Evolutionary conservation across 2,888 invertebrate genomes (phyloP).

Genomic region (Noctuana brunneofusca): DNA sequence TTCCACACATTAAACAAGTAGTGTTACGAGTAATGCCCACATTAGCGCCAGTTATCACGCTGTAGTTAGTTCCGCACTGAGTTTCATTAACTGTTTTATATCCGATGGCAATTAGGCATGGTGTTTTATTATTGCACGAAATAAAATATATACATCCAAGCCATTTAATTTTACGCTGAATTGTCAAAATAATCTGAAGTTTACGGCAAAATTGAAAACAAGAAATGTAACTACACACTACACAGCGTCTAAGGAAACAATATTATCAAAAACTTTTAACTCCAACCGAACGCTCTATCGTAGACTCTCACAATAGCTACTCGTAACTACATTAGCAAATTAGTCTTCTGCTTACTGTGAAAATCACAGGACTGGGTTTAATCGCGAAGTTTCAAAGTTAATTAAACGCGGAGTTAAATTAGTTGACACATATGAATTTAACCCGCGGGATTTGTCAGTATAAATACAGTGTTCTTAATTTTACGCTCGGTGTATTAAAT

Average conservation of each 20-base stretch:
- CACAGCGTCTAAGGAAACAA: background rate
- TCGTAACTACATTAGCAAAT: conserved; percentile 2
- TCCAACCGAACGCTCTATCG: background rate
- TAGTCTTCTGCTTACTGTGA: background rate
- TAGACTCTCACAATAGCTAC: background rate
- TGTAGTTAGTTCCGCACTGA: background rate
- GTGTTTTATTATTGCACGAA: background rate
- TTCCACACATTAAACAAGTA: conserved; percentile 15
- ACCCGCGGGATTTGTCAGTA: conserved; percentile 10
- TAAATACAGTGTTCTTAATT: conserved; percentile 5
- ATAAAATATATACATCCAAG: too few relatives aligned
- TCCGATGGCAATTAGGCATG: background rate
- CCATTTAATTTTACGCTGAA: background rate
- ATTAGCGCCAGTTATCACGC: background rate
- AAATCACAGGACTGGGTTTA: conserved; percentile 7
- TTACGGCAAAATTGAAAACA: background rate
- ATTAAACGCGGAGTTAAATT: conserved; percentile 17
- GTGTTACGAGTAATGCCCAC: background rate
- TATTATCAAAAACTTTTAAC: background rate
- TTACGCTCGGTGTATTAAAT: conserved; percentile 2
- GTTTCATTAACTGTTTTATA: too few relatives aligned
- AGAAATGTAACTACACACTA: background rate
- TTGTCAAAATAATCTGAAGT: background rate
- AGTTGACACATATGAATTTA: conserved; percentile 6
- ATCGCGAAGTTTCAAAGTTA: conserved; percentile 6